Conservation (phyloP, 2,888 invertebrate species). For the Andrena fulva region DNA sequence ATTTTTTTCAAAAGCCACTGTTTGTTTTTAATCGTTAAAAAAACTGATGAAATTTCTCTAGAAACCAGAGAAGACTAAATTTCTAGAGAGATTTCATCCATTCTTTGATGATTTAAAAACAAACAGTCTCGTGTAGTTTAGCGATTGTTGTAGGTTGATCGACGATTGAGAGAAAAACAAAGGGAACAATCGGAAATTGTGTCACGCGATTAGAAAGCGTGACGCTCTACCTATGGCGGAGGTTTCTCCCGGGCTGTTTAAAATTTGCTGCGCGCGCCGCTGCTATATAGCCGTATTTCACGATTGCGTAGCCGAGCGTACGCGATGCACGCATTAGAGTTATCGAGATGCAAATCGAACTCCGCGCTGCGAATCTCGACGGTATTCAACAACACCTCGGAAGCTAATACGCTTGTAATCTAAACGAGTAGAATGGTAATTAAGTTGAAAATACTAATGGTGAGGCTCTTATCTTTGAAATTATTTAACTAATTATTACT, state of each 20-base stretch:
- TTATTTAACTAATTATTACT: too few species aligned
- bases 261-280: constrained; percentile 32
- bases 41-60: too few species aligned
- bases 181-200: constrained; percentile 14
- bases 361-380: background rate
- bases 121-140: background rate
- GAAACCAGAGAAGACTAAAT: too few species aligned
- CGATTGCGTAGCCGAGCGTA: constrained; percentile 16
- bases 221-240: constrained; percentile 16
- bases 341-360: background rate
- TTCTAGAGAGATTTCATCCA: too few species aligned
- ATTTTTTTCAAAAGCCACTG: too few species aligned
- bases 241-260: constrained; percentile 40
- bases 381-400: background rate
- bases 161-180: background rate
- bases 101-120: too few species aligned
- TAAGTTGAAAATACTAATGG: too few species aligned
- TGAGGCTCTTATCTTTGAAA: too few species aligned
- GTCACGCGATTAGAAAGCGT: constrained; percentile 34
- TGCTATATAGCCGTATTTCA: constrained; percentile 1
- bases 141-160: background rate
- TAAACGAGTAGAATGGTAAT: background rate
- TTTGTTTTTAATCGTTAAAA: too few species aligned
- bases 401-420: background rate
- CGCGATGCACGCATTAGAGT: constrained; percentile 5